phyloP scores from a whole-genome alignment of 2,797 vertebrate genomes.

The Carcharodon carcharias region DNA sequence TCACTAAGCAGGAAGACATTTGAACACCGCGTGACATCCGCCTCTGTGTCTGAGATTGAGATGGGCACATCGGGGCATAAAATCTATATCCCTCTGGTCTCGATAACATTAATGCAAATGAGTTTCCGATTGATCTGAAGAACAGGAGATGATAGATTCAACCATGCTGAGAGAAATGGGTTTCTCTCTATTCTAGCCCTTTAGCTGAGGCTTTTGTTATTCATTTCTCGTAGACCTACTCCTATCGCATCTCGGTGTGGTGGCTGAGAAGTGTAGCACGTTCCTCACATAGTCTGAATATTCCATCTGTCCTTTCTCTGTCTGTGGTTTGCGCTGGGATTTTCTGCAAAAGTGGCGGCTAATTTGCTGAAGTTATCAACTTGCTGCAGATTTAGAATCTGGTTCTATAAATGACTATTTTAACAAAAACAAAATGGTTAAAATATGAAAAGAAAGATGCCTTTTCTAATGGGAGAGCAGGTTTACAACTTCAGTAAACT shows the following conservation, averaged over 20 bases:
- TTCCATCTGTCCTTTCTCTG: no score
- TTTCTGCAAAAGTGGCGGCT: not conserved
- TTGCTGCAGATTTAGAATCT: not conserved
- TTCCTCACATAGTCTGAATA: not conserved
- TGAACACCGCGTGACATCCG: not conserved
- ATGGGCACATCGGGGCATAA: not conserved
- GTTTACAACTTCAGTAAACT: not conserved
- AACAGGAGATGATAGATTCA: not conserved
- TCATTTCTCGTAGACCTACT: not conserved
- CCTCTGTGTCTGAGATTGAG: not conserved
- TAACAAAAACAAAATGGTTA: slow-evolving; percentile 15
- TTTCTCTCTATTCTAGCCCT: not conserved
- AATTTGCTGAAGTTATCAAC: not conserved
- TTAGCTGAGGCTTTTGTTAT: not conserved
- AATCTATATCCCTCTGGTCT: not conserved
- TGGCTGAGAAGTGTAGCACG: no score
- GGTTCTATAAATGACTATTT: slow-evolving; percentile 28
- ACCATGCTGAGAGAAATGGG: not conserved
- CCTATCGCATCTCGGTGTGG: not conserved
- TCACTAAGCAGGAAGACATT: not conserved
- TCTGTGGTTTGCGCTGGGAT: not conserved
- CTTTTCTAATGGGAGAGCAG: not conserved
- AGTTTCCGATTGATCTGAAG: not conserved
- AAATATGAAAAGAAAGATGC: not conserved
- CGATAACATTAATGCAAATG: not conserved